Evolutionary conservation across 2,797 vertebrate species (phyloP), one percentile per base, ranked within the genome.

Genomic region (Megaceryle alcyon): DNA sequence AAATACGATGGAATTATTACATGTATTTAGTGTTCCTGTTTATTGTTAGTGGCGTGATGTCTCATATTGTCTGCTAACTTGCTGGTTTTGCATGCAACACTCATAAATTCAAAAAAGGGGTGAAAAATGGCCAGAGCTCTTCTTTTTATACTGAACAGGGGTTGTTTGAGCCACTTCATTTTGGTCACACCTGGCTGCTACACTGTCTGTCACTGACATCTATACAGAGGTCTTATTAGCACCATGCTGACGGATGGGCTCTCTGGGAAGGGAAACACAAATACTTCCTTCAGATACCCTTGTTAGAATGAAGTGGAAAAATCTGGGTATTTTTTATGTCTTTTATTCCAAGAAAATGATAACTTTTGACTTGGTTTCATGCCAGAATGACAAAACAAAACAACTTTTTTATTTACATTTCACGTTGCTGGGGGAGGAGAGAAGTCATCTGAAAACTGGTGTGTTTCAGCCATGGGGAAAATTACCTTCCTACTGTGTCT

Each of bases 401-500:
- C 26, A 81, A 75, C 25, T 16, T 39, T 71, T 85, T 88, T 18
- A 53, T 85, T 92, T 95, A 59, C 51, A 41, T 11, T 2, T 80
- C 65, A n/a, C 16, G 4, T 56, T 75, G 33, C 33, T 65, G 26
- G 21, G n/a, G 65, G 54, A 63, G 19, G 61, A 49, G 19, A 88
- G 9, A 29, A 72, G 51, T 86, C 80, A 78, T 46, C 23, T 76
- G 39, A 75, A 83, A 81, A 61, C 16, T 54, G 20, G 3, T 61
- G 7, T 82, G 53, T 69, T 91, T 91, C 65, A 94, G 26, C 61
- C 59, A 20, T 20, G n/a, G 25, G 46, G 77, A 65, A 94, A 91
- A 76, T 59, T 90, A 31, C 86, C 60, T 86, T 95, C 75, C 83
- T 95, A 64, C 90, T 53, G 43, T 64, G 81, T 88, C 81, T 90